Conservation (phyloP, 2,797 vertebrate species). For the Urophycis tenuis region DNA sequence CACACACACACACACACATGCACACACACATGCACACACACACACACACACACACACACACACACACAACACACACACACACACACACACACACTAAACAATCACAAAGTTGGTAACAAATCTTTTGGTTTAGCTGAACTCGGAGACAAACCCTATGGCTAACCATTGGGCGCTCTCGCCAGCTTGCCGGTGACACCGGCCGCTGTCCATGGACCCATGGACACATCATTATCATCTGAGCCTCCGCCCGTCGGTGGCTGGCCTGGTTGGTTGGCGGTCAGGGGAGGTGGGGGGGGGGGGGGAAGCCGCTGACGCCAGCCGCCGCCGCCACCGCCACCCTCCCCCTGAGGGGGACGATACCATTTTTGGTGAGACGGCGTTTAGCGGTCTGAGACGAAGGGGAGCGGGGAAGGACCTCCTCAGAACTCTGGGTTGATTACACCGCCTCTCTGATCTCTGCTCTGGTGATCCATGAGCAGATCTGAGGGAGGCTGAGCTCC, state of each 20-base stretch:
- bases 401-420: conserved; percentile 52
- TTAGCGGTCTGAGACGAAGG: conserved; percentile 46
- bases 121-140: conserved; percentile 59
- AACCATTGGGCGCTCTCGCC: conserved; percentile 8
- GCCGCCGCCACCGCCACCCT: neutral
- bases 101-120: conserved; percentile 35
- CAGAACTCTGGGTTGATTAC: conserved; percentile 65
- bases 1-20: conserved; percentile 19
- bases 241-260: neutral
- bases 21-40: conserved; percentile 7
- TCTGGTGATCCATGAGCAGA: conserved; percentile 54
- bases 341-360: neutral
- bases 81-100: too few relatives aligned
- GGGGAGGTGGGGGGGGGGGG: neutral
- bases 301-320: too few relatives aligned
- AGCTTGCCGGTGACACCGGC: neutral
- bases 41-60: conserved; percentile 23
- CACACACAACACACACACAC: conserved; percentile 5
- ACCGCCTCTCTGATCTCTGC: conserved; percentile 62
- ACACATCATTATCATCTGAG: too few relatives aligned
- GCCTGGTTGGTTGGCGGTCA: neutral
- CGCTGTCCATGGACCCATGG: too few relatives aligned
- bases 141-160: conserved; percentile 33
- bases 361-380: conserved; percentile 36
- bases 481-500: conserved; percentile 47